phyloP scores from a whole-genome alignment of 2,797 vertebrate genomes.

The Buceros bicornis region DNA sequence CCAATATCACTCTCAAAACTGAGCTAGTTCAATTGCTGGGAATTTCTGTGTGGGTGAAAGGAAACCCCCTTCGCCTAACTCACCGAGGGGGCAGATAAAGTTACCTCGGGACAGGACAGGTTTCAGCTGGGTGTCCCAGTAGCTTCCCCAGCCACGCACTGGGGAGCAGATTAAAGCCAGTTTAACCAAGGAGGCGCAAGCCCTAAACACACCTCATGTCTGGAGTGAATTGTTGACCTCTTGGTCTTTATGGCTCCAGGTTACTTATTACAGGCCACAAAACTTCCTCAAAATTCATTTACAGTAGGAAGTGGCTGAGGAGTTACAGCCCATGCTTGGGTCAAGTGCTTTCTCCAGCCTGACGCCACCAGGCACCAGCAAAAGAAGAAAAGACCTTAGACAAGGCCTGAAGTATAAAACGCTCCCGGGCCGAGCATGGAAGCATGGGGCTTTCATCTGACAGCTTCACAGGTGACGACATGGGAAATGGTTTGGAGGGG shows the following conservation, averaged over 20 bases:
- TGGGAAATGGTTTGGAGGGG: neutral
- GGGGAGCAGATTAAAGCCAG: neutral
- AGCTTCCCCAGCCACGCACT: neutral
- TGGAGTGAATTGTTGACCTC: neutral
- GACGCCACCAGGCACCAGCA: neutral
- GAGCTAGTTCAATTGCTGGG: neutral
- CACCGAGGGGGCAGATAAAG: neutral
- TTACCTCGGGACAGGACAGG: neutral
- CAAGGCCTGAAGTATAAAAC: neutral
- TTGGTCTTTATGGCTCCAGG: neutral
- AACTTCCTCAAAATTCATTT: neutral
- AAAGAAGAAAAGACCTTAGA: neutral
- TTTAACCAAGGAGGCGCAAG: neutral
- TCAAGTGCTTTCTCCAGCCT: neutral
- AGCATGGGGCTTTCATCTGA: neutral
- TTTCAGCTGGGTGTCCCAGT: neutral
- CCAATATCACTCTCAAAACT: neutral
- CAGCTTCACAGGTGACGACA: neutral
- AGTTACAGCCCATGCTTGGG: neutral
- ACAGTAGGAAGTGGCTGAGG: neutral
- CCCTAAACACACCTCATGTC: neutral
- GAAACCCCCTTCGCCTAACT: neutral
- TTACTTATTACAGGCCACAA: neutral
- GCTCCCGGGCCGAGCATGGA: accelerated
- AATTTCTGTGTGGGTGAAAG: neutral